phyloP scores from a whole-genome alignment of 2,797 vertebrate species.

The Mormyrops boulengeri region DNA sequence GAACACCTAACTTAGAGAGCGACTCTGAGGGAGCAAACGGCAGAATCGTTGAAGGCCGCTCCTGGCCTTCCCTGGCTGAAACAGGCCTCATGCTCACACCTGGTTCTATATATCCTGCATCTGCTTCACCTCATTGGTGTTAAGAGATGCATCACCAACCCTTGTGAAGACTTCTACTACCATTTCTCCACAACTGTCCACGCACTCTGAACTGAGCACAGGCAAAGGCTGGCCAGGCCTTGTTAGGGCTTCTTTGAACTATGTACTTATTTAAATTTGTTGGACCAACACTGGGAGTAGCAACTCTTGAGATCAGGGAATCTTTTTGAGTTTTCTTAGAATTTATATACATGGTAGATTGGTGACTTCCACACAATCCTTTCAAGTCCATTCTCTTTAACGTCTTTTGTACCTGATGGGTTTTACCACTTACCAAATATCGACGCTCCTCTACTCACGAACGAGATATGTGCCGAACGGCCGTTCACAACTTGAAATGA shows the following conservation, averaged over 20 bases:
- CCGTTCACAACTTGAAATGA: too few relatives aligned
- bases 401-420: not conserved
- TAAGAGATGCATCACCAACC: not conserved
- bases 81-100: not conserved
- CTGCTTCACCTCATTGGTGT: not conserved
- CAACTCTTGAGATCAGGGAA: not conserved
- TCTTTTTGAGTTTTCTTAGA: not conserved
- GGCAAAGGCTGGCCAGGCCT: not conserved
- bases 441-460: too few relatives aligned
- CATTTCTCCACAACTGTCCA: not conserved
- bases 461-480: too few relatives aligned
- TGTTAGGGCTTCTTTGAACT: not conserved
- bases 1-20: not conserved
- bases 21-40: not conserved
- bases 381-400: not conserved
- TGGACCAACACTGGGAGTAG: not conserved
- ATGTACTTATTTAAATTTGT: not conserved
- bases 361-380: not conserved
- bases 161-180: not conserved
- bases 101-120: not conserved
- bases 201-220: not conserved
- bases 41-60: not conserved
- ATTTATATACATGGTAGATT: not conserved
- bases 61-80: not conserved
- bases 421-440: not conserved